These are phyloP conservation scores for Dynastes hyllus DNA, from an alignment of 2,888 invertebrate species.

Conservation along the genomic window DNA sequence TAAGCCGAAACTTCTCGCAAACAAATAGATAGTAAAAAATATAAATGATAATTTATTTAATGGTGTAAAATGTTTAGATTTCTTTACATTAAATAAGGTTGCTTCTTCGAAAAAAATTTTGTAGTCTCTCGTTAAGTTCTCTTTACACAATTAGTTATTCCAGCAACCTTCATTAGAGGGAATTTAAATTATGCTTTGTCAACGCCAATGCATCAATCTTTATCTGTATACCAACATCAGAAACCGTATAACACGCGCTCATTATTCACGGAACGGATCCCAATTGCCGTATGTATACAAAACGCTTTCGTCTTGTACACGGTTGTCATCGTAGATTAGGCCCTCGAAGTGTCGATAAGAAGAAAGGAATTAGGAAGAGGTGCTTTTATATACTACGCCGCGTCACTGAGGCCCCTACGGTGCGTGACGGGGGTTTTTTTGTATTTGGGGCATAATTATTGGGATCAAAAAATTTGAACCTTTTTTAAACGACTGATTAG, in stretches of 20 bases:
- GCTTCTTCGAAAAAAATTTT: no score
- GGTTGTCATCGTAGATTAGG: constrained; percentile 23
- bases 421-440: neutral
- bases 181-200: constrained; percentile 32
- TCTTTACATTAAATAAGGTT: no score
- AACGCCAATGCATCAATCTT: constrained; percentile 43
- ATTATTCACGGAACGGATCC: neutral
- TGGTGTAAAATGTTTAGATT: no score
- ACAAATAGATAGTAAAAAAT: no score
- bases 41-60: no score
- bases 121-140: neutral
- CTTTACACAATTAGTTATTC: neutral
- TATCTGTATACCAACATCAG: constrained; percentile 30
- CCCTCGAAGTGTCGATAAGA: constrained; percentile 21
- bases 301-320: constrained; percentile 3
- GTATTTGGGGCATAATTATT: constrained; percentile 20
- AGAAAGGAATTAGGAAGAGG: neutral
- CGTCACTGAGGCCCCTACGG: neutral
- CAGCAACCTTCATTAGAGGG: constrained; percentile 27
- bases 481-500: neutral
- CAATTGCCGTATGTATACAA: constrained; percentile 4
- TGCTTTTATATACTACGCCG: neutral
- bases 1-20: no score
- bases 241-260: constrained; percentile 16
- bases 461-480: constrained; percentile 21